Base-by-base conservation (phyloP, 2,888 invertebrate genomes). In the Nemotelus pantherinus region DNA sequence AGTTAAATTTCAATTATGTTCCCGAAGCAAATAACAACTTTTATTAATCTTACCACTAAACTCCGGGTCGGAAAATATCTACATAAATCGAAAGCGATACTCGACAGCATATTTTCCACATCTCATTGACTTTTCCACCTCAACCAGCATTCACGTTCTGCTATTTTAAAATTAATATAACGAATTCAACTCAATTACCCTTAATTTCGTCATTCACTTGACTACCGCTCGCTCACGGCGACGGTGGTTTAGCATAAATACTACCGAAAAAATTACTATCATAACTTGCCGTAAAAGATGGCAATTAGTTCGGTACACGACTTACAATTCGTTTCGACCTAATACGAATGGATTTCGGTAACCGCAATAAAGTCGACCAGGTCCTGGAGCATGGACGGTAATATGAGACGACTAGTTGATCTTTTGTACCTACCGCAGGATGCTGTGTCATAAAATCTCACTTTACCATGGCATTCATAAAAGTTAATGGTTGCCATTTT, bases 311-410 rank as follows among this genome's bases (percentile, higher is more conserved):
- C 57, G 47, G 6, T 25, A 72, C 57, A 72, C 58, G 58, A 72
- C 72, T 72, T 72, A 45, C 58, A 72, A 58, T 72, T 72, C 58
- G 45, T 58, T 72, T 60, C 72, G 60, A 72, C 25, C 44, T 72
- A 60, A 72, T 72, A 58, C 57, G 45, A 72, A 45, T 58, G 58
- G 47, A 58, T 72, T 72, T 58, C 41, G 72, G 72, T 25, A 39
- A n/a, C 39, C 47, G 45, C 58, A 72, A 58, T 72, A 58, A 72
- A 72, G 4, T 58, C 68, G 53, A 50, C 68, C 41, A 50, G 50
- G 60, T 58, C 25, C 72, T 10, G 4, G n/a, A 39, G n/a, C 9
- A 67, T 53, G 6, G 53, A 9, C 10, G 10, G 53, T 53, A 57
- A 10, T 25, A 47, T 53, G 60, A 47, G 44, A 57, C 9, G 2